Percentiles rank a stretch among this genome's conserved stretches.
Evolutionary conservation across 2,113 vertebrate genomes (phyloP).

Genomic region (Rhea americana): DNA sequence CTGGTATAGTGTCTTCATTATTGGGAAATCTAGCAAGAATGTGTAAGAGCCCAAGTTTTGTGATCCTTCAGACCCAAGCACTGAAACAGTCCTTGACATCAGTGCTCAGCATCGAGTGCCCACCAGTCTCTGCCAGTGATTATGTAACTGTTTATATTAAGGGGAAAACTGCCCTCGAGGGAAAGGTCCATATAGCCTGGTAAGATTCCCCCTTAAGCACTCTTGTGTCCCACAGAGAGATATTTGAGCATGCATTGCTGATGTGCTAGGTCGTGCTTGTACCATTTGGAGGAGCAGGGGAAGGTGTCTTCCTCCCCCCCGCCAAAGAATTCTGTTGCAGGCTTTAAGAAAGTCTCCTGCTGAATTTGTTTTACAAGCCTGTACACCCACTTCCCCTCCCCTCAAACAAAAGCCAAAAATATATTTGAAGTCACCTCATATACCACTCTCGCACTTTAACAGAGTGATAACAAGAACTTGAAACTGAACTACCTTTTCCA

Average conservation of each 20-base stretch:
- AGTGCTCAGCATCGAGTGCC: background rate
- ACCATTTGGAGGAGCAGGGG: background rate
- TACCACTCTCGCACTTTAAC: background rate
- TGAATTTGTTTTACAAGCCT: background rate
- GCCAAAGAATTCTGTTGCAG: background rate
- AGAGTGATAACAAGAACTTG: background rate
- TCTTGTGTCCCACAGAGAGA: rapidly evolving
- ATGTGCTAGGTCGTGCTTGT: background rate
- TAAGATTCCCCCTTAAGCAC: background rate
- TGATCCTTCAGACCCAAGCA: background rate
- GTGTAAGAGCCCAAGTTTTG: background rate
- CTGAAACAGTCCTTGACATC: background rate
- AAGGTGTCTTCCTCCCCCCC: background rate
- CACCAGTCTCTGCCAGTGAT: background rate
- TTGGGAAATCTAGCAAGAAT: background rate
- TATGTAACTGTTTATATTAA: background rate
- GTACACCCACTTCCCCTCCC: background rate
- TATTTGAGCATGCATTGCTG: background rate
- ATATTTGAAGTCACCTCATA: background rate
- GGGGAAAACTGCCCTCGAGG: background rate
- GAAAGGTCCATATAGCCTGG: background rate
- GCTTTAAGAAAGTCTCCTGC: background rate
- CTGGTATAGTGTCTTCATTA: background rate
- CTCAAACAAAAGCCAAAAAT: background rate
- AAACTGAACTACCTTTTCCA: background rate